Conservation (phyloP, 1,140 invertebrate species). For the Lerema accius region DNA sequence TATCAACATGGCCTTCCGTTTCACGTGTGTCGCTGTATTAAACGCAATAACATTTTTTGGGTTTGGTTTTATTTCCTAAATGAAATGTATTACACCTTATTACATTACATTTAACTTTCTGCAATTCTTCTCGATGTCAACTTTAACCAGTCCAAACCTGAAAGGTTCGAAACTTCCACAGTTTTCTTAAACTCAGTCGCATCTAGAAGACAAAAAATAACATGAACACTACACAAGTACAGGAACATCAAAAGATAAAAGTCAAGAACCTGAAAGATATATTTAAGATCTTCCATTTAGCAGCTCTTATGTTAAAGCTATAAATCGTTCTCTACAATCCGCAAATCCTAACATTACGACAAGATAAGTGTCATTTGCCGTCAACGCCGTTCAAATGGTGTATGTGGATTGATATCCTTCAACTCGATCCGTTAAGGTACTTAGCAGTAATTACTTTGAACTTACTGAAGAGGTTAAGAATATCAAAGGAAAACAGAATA, state of each 20-base stretch:
- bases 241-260: conserved; percentile 9
- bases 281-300: not conserved
- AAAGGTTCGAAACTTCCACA: no score
- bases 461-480: not conserved
- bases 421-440: not conserved
- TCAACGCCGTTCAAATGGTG: not conserved
- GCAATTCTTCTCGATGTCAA: no score
- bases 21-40: no score
- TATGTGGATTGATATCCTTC: not conserved
- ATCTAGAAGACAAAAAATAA: no score
- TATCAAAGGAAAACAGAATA: not conserved
- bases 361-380: not conserved
- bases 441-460: conserved; percentile 2
- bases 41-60: no score
- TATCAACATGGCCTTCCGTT: no score
- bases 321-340: not conserved
- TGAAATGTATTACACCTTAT: no score
- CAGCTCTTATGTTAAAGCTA: not conserved
- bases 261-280: not conserved
- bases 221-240: no score
- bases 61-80: no score
- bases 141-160: no score
- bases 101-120: no score
- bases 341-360: not conserved
- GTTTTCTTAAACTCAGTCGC: no score